Percentiles rank a stretch among this genome's conserved stretches.
phyloP scores from a whole-genome alignment of 2,888 invertebrate species.

The Rutpela maculata region DNA sequence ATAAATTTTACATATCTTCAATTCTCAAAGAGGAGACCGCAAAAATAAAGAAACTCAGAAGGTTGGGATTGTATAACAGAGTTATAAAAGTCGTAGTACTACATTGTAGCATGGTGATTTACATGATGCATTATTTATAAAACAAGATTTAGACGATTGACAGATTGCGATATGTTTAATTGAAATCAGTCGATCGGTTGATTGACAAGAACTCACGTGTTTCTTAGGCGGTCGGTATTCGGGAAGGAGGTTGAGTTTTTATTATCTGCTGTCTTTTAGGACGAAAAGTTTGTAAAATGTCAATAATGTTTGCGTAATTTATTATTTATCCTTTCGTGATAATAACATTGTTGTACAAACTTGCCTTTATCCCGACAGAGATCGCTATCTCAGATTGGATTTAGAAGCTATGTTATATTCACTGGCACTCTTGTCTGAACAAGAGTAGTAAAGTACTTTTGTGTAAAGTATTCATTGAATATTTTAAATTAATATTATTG shows the following conservation, averaged over 20 bases:
- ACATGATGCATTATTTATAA: constrained; percentile 46
- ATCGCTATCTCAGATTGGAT: too few species aligned
- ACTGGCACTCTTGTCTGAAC: too few species aligned
- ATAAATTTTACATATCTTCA: constrained; percentile 17
- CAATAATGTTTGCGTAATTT: too few species aligned
- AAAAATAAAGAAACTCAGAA: constrained; percentile 13
- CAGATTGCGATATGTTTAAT: constrained; percentile 49
- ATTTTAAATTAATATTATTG: too few species aligned
- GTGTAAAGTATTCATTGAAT: too few species aligned
- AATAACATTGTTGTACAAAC: too few species aligned
- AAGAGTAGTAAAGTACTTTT: too few species aligned
- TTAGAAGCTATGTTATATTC: too few species aligned
- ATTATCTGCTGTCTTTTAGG: not conserved
- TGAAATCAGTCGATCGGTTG: constrained; percentile 39
- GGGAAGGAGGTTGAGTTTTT: not conserved
- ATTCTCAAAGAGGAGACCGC: constrained; percentile 12
- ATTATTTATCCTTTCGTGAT: too few species aligned
- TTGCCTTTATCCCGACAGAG: too few species aligned
- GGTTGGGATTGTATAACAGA: constrained; percentile 18
- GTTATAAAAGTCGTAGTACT: constrained; percentile 18
- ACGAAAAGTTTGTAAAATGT: too few species aligned
- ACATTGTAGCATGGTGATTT: constrained; percentile 20
- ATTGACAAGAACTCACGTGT: constrained; percentile 48
- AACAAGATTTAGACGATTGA: constrained; percentile 29
- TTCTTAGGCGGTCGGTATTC: not conserved